Base-by-base conservation (phyloP, 2,113 vertebrate genomes). In the Nymphicus hollandicus region DNA sequence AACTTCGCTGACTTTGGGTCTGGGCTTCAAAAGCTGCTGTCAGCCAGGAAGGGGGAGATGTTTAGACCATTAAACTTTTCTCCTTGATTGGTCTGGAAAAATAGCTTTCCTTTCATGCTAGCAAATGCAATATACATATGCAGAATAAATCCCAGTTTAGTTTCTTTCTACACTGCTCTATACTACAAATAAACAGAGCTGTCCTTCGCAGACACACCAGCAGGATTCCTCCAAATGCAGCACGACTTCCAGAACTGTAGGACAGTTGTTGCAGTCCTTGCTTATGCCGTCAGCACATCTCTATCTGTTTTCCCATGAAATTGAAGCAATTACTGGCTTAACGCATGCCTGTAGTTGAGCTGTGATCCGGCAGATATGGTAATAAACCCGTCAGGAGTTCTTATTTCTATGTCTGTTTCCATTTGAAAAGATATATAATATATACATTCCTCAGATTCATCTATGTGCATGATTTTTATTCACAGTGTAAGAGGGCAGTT, bases 91-190 rank as follows among this genome's bases (percentile, higher is more conserved):
- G 58, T 64, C 66, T 90, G 81, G 85, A 53, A 60, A 89, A 90
- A 80, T n/a, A 96, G 73, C 77, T 33, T 81, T 95, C 88, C 89
- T 95, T 96, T 94, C 84, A 71, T 27, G 69, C 50, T 86, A 39
- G 81, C 46, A 79, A 60, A 89, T 28, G 89, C 78, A 79, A 74
- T n/a, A 68, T 82, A 70, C 82, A 31, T 25, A 47, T 89, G 91
- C 89, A 92, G 88, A 88, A 90, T 88, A 94, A 95, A 89, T 6
- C 47, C 4, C 10, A 63, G 66, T 79, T 84, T 63, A 29, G 58
- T 44, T 95, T 79, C 87, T 85, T 81, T 85, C 85, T 88, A 2
- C 80, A 7, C 72, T 28, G 77, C 16, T 7, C 35, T 13, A 35
- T 23, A 31, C 86, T 93, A 37, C 84, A 81, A 92, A 94, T 63